Percentiles rank a stretch among this genome's conserved stretches.
These are phyloP conservation scores for Huso huso DNA, from an alignment of 2,797 vertebrate species.

Conservation along the genomic window DNA sequence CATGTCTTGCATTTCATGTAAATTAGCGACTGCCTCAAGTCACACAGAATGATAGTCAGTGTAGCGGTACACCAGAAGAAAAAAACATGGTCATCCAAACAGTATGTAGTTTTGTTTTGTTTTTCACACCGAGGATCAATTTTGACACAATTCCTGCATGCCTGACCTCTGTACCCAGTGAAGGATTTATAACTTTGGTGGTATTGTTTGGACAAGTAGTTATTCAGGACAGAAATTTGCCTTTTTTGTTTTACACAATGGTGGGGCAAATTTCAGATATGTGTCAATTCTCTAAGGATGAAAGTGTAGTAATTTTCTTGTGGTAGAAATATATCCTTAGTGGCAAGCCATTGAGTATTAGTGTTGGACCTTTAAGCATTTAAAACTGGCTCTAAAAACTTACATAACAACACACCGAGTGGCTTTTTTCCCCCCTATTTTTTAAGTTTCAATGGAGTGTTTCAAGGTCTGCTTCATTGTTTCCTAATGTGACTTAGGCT, in stretches of 20 bases:
- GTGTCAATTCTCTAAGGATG: constrained; percentile 23
- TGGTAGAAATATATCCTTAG: too few species aligned
- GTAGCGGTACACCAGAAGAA: constrained; percentile 29
- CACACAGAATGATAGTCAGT: constrained; percentile 33
- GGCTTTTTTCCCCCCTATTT: too few species aligned
- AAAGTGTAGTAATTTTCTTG: constrained; percentile 12
- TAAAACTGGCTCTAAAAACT: neutral
- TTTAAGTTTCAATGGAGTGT: too few species aligned
- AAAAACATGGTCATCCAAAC: constrained; percentile 34
- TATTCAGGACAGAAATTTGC: constrained; percentile 45
- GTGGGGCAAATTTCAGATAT: constrained; percentile 27
- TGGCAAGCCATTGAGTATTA: neutral
- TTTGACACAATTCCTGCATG: constrained; percentile 41
- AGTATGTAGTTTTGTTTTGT: constrained; percentile 18
- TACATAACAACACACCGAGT: too few species aligned
- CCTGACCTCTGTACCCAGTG: constrained; percentile 31
- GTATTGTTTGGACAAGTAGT: constrained; percentile 34
- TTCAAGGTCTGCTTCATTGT: too few species aligned
- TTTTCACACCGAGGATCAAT: constrained; percentile 43
- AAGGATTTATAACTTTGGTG: constrained; percentile 47
- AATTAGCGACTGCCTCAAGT: constrained; percentile 3
- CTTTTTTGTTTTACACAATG: constrained; percentile 27
- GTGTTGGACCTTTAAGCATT: neutral
- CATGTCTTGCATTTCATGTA: neutral
- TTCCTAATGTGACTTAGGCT: too few species aligned